Base-by-base conservation (phyloP, 2,113 vertebrate genomes). In the Megalops atlanticus region DNA sequence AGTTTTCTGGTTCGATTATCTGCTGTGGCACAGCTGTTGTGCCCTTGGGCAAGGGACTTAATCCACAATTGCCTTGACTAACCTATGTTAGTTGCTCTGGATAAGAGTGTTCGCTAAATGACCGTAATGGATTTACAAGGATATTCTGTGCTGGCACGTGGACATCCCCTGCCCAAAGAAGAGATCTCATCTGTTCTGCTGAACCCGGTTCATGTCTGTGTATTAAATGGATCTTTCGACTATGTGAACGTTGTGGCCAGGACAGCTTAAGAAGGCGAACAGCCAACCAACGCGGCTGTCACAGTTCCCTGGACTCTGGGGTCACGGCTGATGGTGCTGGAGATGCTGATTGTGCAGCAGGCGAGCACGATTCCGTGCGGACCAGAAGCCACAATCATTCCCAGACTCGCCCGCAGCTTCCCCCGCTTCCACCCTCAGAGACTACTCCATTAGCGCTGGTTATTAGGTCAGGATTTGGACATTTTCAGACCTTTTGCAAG, bases 331-430 rank as follows among this genome's bases (percentile, higher is more conserved):
- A 31, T 5, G 54, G 11, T 27, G 31, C 54, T 27, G 54, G n/a
- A 3, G 1, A 21, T 64, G n/a, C 54, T 64, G 54, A 21, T 64
- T 64, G 18, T 64, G 54, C 10, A 58, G 52, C 7, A 47, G 33
- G 41, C 72, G 76, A 27, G 36, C 45, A 54, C 43, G n/a, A 68
- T 39, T 52, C 71, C 77, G 75, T 31, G 47, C 41, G 45, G 68
- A 47, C 80, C 75, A 76, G 47, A 64, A 82, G 77, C 80, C 80
- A 77, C 80, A 82, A 82, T 77, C 71, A 70, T 75, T 49, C 45
- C 80, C 80, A 82, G 80, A 64, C 74, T 39, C 35, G 40, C 35
- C 35, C 33, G 15, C n/a, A 76, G 45, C 18, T 49, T 76, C 24
- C 24, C 47, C 45, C 45, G 10, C 16, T 75, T 75, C 73, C 40